Base-by-base conservation (phyloP, 2,888 invertebrate species). In the Agonopterix arenella region DNA sequence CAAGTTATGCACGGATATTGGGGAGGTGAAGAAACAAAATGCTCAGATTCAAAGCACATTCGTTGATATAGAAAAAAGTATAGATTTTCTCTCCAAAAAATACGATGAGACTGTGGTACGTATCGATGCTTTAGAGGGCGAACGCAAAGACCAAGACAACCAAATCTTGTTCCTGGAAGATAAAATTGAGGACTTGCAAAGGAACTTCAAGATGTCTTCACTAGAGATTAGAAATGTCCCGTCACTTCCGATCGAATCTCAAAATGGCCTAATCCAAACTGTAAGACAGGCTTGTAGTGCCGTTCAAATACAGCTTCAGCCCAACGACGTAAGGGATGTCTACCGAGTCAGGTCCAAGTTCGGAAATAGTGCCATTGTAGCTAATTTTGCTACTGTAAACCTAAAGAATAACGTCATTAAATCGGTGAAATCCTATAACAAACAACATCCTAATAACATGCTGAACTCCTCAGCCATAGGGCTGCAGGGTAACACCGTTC, bases 221-320 rank as follows among this genome's bases (percentile, higher is more conserved):
- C 10, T 48, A 1, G 48, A 48, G 16, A 28, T 48, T 13, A 44
- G 44, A 1, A 48, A 48, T 42, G n/a, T 47, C 8, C 47, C 47
- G 2, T 5, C 16, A 4, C 4, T 36, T 0, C 3, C n/a, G 13
- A 11, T 1, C 10, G 48, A 48, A 11, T 13, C 44, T 4, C 36
- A 48, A 13, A 10, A 36, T 5, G 37, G 44, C 1, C 37, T 48
- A 7, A 13, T 37, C 28, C 5, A 44, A 2, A 2, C 44, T 2
- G 37, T 48, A 2, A 36, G 44, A 36, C 4, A 37, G 10, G 36
- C 44, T 13, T 43, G 48, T n/a, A 37, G 36, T 13, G 28, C 10
- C 1, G 1, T 48, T 2, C 11, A 44, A 7, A 37, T 44, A 1
- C 37, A 48, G 4, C 9, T 48, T 1, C 4, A 44, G 1, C 44